Base-by-base conservation (phyloP, 2,113 vertebrate species). In the Tautogolabrus adspersus region DNA sequence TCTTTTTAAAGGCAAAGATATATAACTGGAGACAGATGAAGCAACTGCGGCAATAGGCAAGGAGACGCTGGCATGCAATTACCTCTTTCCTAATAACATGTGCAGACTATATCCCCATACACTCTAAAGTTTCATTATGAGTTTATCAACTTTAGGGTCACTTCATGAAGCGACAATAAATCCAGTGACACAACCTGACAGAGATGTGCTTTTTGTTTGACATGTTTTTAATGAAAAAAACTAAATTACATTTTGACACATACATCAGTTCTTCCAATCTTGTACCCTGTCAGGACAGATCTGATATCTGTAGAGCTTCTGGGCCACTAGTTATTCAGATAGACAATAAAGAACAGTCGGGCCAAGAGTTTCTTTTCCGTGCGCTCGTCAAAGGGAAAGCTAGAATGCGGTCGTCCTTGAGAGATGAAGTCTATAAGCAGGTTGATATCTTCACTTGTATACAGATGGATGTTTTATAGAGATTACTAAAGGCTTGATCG, bases 1-100 rank as follows among this genome's bases (percentile, higher is more conserved):
- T 38, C 18, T 57, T 63, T 69, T 59, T 26, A 47, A 52, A 76
- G 23, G 52, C 23, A 38, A 11, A 49, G 8, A 70, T 37, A 52
- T 26, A 19, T 73, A 11, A 7, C 10, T 56, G 10, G n/a, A 52
- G 60, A 11, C 22, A 49, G 10, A 49, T 30, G 21, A 63, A 58
- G 3, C 65, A 12, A 12, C 47, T 37, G 55, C 46, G 46, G 55
- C 7, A 34, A 30, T 10, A 8, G 4, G 51, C 10, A 10, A 57
- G 19, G 22, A 16, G 7, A 46, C 9, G 46, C 12, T 60, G 22
- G 46, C 11, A 16, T 46, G n/a, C 37, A 55, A 61, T 66, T 8
- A 57, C 10, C 47, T 49, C 18, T 19, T 15, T 19, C 15, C 47
- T 49, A 18, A 49, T 18, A 49, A 15, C 18, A 19, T 49, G 11